Evolutionary conservation across 2,797 vertebrate species (phyloP), one percentile per base, ranked within the genome.

Genomic region (Onychomys leucogaster): DNA sequence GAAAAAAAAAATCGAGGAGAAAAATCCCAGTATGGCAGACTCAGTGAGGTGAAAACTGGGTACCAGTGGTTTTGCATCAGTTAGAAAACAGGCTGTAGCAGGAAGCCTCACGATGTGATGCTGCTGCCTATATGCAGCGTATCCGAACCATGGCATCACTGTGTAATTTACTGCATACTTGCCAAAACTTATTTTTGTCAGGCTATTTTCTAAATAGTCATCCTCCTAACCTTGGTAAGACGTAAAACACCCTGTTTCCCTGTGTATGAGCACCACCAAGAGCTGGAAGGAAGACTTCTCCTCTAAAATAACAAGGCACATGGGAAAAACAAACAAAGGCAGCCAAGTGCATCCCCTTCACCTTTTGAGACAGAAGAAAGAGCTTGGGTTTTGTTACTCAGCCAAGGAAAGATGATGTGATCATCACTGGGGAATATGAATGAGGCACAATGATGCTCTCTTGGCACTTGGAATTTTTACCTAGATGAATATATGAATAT

Each of bases 191-290:
- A 96, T 98, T 98, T 98, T 97, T 98, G 96, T 97, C 97, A 93
- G 59, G 81, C 95, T 97, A n/a, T 3, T 85, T 95, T 98, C 80
- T 89, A 97, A 73, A 85, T 49, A 82, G 81, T 93, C 75, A 93
- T 77, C 94, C 96, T 95, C 83, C 93, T 76, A 78, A 90, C 78
- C 75, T 97, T 96, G 78, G 78, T 90, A 96, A 97, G 96, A 92
- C 11, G 3, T 93, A 97, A 96, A 97, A 92, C 84, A 69, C 7
- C 91, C 63, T 78, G 5, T 90, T 98, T 98, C 94, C 96, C 75
- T 97, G 0, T 97, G 86, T 96, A 95, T 98, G 95, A 98, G 98
- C 98, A 98, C 97, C 98, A 98, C 98, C 98, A 98, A 97, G 81
- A 98, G 98, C 97, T 95, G 94, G 94, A 96, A 97, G 96, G 97